These are phyloP conservation scores for Antedon mediterranea DNA, from an alignment of 53 echinoderm and acorn worm species.

Conservation along the genomic window DNA sequence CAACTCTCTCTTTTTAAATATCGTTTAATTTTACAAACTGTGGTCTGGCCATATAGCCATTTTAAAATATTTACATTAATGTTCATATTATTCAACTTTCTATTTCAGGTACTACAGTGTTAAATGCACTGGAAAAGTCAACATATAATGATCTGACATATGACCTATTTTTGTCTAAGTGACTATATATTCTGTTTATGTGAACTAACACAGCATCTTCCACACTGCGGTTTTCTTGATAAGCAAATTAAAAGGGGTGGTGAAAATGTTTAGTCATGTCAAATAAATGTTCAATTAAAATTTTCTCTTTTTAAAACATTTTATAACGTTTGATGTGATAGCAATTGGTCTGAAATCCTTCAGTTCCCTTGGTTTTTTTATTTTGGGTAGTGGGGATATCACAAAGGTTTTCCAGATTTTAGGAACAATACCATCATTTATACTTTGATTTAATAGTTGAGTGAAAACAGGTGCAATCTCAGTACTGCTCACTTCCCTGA, in stretches of 20 bases:
- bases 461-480: too few species aligned
- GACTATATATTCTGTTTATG: not conserved
- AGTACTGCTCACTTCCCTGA: too few species aligned
- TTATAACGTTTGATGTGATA: too few species aligned
- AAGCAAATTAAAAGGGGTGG: not conserved
- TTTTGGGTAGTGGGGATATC: too few species aligned
- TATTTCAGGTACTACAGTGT: not conserved
- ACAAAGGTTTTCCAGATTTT: too few species aligned
- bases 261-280: not conserved
- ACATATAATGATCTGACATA: not conserved
- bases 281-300: not conserved
- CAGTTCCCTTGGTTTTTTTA: too few species aligned
- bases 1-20: too few species aligned
- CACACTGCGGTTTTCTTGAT: not conserved
- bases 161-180: not conserved
- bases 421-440: too few species aligned
- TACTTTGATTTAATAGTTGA: too few species aligned
- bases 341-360: too few species aligned
- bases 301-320: not conserved
- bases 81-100: not conserved
- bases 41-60: not conserved
- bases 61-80: not conserved
- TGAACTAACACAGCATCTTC: not conserved
- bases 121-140: not conserved
- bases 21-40: too few species aligned